These are phyloP conservation scores for Enteromius mattozi DNA, from an alignment of 2,797 vertebrate genomes.

Conservation along the genomic window DNA sequence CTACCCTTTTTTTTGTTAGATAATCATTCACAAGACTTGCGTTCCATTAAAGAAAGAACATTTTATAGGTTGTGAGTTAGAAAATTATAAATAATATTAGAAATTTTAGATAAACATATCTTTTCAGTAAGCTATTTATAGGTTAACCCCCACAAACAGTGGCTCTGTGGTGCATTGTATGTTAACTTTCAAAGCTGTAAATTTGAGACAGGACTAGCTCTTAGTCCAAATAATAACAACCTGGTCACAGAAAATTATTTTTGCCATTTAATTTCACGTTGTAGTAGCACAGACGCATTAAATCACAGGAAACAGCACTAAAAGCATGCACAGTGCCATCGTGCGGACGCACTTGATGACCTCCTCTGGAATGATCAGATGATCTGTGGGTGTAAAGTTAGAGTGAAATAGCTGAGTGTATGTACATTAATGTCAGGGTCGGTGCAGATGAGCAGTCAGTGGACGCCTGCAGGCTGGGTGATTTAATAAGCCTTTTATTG, in stretches of 20 bases:
- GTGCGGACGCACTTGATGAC: slow-evolving; percentile 20
- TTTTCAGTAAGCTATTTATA: neutral
- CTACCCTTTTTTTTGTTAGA: neutral
- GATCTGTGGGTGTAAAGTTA: slow-evolving; percentile 36
- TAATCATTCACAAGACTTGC: neutral
- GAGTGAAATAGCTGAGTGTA: slow-evolving; percentile 46
- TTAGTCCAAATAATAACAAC: neutral
- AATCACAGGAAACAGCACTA: neutral
- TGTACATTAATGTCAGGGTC: slow-evolving; percentile 57
- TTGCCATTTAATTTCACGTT: slow-evolving; percentile 2
- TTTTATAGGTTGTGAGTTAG: neutral
- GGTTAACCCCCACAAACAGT: neutral
- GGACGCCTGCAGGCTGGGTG: slow-evolving; percentile 49
- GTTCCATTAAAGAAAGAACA: neutral
- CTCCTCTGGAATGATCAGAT: slow-evolving; percentile 41
- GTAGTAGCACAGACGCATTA: neutral
- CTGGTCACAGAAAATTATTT: neutral
- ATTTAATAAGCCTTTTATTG: slow-evolving; percentile 59
- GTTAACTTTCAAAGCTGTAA: neutral
- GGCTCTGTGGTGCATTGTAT: neutral
- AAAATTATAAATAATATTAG: neutral
- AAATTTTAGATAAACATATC: neutral
- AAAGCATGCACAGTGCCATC: slow-evolving; percentile 9
- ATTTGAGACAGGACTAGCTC: neutral
- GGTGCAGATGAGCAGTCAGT: slow-evolving; percentile 50